phyloP scores from a whole-genome alignment of 2,797 vertebrate species.

The Austrolebias charrua region DNA sequence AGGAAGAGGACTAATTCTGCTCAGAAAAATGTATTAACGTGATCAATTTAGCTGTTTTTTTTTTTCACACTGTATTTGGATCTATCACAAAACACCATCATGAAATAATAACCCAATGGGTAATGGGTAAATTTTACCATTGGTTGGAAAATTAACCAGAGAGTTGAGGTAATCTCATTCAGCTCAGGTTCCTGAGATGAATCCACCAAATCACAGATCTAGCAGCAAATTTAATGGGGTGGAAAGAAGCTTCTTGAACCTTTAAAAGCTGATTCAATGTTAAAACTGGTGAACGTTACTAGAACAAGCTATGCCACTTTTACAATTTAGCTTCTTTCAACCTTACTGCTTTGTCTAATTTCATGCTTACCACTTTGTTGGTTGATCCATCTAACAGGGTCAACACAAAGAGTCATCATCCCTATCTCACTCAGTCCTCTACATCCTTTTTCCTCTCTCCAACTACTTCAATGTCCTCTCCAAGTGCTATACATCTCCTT shows the following conservation, averaged over 20 bases:
- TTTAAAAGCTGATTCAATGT: not conserved
- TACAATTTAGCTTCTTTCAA: not conserved
- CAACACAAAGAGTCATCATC: too few relatives aligned
- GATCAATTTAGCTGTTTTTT: too few relatives aligned
- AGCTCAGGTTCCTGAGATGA: not conserved
- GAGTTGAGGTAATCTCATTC: conserved; percentile 1
- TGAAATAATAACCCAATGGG: too few relatives aligned
- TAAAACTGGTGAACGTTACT: conserved; percentile 49
- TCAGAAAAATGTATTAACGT: too few relatives aligned
- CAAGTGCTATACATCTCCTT: too few relatives aligned
- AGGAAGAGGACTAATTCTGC: too few relatives aligned
- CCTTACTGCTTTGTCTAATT: not conserved
- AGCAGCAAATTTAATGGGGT: conserved; percentile 6
- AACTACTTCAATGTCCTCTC: too few relatives aligned
- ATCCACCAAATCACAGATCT: conserved; percentile 42
- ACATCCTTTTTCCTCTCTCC: too few relatives aligned
- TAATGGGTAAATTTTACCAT: conserved; percentile 1
- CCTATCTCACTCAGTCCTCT: too few relatives aligned
- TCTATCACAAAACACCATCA: not conserved
- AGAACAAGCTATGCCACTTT: not conserved
- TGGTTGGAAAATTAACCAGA: not conserved
- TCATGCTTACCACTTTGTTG: not conserved
- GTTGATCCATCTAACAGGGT: too few relatives aligned
- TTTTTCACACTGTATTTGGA: conserved; percentile 32
- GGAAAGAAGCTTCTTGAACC: too few relatives aligned